phyloP scores from a whole-genome alignment of 2,888 invertebrate species.

The Imbricaverruca yamaguchii region DNA sequence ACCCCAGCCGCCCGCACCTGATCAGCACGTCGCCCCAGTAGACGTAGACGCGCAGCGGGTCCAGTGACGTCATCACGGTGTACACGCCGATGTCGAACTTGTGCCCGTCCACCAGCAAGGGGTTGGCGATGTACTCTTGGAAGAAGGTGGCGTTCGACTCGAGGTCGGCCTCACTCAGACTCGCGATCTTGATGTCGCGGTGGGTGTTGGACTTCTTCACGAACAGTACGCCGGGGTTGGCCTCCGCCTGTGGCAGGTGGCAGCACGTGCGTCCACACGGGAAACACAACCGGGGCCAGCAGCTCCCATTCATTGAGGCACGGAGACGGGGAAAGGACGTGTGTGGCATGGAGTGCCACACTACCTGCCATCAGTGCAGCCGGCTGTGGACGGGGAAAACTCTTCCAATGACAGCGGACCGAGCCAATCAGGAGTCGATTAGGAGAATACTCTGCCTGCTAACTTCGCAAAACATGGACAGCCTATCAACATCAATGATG shows the following conservation, averaged over 20 bases:
- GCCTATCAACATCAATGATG: no score
- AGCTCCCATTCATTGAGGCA: no score
- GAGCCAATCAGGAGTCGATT: no score
- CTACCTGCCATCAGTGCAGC: no score
- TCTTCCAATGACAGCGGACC: no score
- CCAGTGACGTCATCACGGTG: conserved; percentile 78
- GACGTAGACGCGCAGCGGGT: conserved; percentile 81
- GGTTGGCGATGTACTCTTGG: conserved; percentile 82
- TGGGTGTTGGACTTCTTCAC: conserved; percentile 90
- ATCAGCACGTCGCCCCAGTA: conserved; percentile 84
- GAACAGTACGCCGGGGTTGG: conserved; percentile 64
- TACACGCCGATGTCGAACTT: conserved; percentile 98
- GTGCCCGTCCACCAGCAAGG: conserved; percentile 80
- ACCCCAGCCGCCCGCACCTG: conserved; percentile 49
- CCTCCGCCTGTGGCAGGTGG: conserved; percentile 42
- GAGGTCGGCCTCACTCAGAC: conserved; percentile 62
- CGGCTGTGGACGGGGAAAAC: no score
- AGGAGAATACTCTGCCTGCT: no score
- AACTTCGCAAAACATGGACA: no score
- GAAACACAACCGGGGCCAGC: no score
- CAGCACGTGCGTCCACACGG: no score
- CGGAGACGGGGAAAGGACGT: no score
- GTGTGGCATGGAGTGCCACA: no score
- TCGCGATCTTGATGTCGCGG: conserved; percentile 70
- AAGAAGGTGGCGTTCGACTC: conserved; percentile 67